phyloP scores from a whole-genome alignment of 1,140 invertebrate species.

The Dysdera silvatica region DNA sequence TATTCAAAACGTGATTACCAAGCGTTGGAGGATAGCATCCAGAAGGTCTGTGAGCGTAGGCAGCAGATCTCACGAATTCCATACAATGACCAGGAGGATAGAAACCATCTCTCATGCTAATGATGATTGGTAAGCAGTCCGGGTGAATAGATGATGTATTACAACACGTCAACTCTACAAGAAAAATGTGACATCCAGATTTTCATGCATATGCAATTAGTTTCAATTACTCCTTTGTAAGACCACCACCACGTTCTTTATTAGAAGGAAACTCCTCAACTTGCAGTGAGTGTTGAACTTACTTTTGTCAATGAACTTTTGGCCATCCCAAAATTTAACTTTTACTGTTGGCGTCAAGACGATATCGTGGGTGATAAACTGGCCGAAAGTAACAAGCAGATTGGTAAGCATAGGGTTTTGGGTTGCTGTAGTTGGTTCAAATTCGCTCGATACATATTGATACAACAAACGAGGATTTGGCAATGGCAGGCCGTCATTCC shows the following conservation, averaged over 20 bases:
- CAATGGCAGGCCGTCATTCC: slow-evolving; percentile 53
- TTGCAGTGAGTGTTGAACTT: background rate
- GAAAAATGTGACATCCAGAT: too few species aligned
- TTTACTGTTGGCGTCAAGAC: slow-evolving; percentile 53
- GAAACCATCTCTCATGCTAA: slow-evolving; percentile 60
- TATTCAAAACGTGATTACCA: slow-evolving; percentile 6
- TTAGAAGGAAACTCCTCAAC: too few species aligned
- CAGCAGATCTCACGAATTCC: slow-evolving; percentile 43
- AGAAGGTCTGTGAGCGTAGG: slow-evolving; percentile 15
- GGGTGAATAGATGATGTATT: slow-evolving; percentile 50
- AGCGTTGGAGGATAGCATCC: slow-evolving; percentile 32
- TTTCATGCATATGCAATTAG: too few species aligned
- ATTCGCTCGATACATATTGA: slow-evolving; percentile 51
- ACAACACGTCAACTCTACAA: slow-evolving; percentile 2
- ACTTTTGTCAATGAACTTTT: background rate
- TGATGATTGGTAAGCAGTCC: slow-evolving; percentile 68
- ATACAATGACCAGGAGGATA: slow-evolving; percentile 54
- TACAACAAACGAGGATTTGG: slow-evolving; percentile 67
- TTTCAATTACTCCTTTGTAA: too few species aligned
- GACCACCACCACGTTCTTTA: too few species aligned
- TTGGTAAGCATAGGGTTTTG: slow-evolving; percentile 59
- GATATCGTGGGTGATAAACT: slow-evolving; percentile 53
- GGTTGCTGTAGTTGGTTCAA: slow-evolving; percentile 65
- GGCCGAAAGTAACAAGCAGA: slow-evolving; percentile 53
- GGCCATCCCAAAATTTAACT: slow-evolving; percentile 2